These are phyloP conservation scores for Passer domesticus DNA, from an alignment of 2,113 vertebrate species.

Conservation along the genomic window DNA sequence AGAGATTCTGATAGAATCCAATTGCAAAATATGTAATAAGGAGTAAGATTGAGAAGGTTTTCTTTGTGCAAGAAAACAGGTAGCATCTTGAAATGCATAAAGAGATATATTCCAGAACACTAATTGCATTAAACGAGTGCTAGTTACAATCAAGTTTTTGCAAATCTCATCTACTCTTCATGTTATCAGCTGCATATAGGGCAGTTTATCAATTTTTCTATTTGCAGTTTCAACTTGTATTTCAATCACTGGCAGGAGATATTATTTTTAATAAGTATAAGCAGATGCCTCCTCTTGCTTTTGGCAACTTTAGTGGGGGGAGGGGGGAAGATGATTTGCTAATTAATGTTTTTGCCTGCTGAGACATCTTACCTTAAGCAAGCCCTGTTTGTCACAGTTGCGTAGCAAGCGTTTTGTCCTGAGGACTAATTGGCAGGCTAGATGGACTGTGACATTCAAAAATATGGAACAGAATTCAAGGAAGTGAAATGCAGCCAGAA, in stretches of 20 bases:
- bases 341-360: slow-evolving; percentile 33
- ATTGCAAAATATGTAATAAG: background rate
- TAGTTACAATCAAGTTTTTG: background rate
- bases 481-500: background rate
- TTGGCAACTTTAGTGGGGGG: background rate
- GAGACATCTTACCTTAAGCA: slow-evolving; percentile 1
- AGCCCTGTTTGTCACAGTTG: background rate
- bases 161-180: background rate
- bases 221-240: background rate
- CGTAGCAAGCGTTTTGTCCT: background rate
- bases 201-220: background rate
- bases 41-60: background rate
- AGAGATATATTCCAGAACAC: background rate
- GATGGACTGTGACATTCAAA: slow-evolving; percentile 9
- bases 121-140: background rate
- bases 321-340: background rate
- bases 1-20: background rate
- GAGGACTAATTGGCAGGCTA: slow-evolving; percentile 35
- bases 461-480: background rate
- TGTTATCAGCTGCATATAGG: background rate
- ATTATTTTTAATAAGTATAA: slow-evolving; percentile 6
- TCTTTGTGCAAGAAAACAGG: background rate
- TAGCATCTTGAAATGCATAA: background rate
- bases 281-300: slow-evolving; percentile 26
- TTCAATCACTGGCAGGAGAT: background rate